Evolutionary conservation across 2,888 invertebrate genomes (phyloP).

Genomic region (Hydroisotoma schaefferi): DNA sequence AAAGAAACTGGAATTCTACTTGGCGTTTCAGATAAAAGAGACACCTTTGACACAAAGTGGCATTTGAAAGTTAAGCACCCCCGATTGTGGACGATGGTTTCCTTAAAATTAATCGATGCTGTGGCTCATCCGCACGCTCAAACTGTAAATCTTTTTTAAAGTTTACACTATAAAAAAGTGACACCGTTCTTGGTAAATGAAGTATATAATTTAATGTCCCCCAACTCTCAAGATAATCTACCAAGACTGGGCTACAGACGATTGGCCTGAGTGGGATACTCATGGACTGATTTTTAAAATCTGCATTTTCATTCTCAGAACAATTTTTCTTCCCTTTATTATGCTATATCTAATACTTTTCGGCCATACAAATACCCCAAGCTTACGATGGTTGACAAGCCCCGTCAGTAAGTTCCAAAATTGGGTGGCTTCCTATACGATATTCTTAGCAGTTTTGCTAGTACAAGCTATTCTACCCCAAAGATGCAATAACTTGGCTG

Average conservation of each 20-base stretch:
- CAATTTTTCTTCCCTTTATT: constrained; percentile 10
- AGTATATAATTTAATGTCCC: background rate
- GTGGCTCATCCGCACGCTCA: constrained; percentile 32
- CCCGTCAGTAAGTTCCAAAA: constrained; percentile 30
- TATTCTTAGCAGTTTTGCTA: constrained; percentile 13
- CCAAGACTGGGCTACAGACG: constrained; percentile 34
- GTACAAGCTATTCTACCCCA: constrained; percentile 10
- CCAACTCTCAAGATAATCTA: constrained; percentile 21
- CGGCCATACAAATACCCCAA: background rate
- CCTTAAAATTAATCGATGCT: constrained; percentile 19
- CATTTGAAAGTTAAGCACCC: constrained; percentile 26
- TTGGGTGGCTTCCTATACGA: constrained; percentile 27
- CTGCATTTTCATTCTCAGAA: background rate
- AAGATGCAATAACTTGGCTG: background rate
- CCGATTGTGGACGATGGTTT: constrained; percentile 29
- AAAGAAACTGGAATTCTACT: constrained; percentile 28
- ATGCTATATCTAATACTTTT: background rate
- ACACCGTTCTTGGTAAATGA: background rate
- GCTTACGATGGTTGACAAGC: constrained; percentile 12
- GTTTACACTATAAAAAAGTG: background rate
- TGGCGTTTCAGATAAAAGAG: constrained; percentile 13
- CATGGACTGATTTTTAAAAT: background rate
- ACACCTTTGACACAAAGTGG: background rate
- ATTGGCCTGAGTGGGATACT: constrained; percentile 36
- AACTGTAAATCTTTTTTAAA: constrained; percentile 16